phyloP scores from a whole-genome alignment of 2,113 vertebrate genomes.

The Hippopotamus amphibius region DNA sequence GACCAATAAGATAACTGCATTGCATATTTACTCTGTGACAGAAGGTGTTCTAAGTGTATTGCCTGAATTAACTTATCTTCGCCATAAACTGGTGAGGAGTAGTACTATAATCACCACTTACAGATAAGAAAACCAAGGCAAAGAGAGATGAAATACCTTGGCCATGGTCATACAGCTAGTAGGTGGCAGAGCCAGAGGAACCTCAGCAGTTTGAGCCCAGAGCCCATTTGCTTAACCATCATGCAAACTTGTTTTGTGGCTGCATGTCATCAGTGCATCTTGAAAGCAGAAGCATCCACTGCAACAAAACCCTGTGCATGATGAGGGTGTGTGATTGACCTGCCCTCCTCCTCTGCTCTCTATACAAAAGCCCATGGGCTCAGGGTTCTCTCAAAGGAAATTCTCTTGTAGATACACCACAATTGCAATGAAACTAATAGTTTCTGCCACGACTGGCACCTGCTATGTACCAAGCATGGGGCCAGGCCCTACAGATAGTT shows the following conservation, averaged over 20 bases:
- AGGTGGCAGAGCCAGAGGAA: neutral
- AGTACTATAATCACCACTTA: too few relatives aligned
- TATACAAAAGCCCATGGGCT: neutral
- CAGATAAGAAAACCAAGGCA: neutral
- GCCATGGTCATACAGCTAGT: neutral
- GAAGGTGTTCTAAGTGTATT: neutral
- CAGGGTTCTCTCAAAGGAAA: neutral
- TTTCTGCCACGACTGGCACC: neutral
- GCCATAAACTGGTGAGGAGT: neutral
- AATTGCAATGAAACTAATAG: too few relatives aligned
- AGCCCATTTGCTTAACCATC: neutral
- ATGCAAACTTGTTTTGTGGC: neutral
- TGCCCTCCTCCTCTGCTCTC: too few relatives aligned
- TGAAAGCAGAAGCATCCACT: neutral
- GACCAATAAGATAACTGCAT: neutral
- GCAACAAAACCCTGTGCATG: fast-evolving
- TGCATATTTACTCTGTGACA: too few relatives aligned
- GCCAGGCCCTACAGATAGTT: neutral
- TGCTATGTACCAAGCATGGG: neutral
- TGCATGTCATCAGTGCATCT: fast-evolving
- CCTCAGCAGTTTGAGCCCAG: neutral
- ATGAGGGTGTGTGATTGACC: neutral
- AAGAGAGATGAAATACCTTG: neutral
- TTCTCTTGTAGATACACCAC: neutral
- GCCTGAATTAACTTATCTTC: neutral